Evolutionary conservation across 2,888 invertebrate species (phyloP).

Genomic region (Deilephila porcellus): DNA sequence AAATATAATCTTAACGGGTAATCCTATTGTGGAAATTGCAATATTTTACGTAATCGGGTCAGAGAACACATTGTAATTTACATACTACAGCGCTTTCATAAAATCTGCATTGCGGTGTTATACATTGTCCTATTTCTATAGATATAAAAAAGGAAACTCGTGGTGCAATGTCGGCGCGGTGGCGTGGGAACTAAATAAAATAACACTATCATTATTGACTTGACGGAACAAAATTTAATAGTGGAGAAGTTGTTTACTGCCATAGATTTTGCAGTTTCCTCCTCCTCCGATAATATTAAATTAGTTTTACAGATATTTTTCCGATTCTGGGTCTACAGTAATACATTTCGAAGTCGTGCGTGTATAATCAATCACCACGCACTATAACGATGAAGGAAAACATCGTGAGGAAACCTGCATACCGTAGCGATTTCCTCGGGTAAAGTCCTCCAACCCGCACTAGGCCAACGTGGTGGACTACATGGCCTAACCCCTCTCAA

Average conservation of each 20-base stretch:
- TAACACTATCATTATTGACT: neutral
- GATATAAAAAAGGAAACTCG: neutral
- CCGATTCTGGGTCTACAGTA: no score
- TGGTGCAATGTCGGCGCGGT: neutral
- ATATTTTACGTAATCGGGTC: slow-evolving; percentile 1
- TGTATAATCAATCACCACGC: no score
- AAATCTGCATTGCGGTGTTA: slow-evolving; percentile 14
- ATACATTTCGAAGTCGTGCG: no score
- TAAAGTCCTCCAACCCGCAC: no score
- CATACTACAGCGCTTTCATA: neutral
- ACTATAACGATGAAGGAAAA: no score
- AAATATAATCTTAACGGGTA: neutral
- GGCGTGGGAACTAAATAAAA: neutral
- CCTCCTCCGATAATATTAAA: no score
- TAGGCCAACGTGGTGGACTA: no score
- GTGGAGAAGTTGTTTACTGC: neutral
- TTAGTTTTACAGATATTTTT: no score
- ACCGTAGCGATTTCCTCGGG: no score
- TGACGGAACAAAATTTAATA: neutral
- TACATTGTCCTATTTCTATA: neutral
- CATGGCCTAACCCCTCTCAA: no score
- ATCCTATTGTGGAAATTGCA: neutral
- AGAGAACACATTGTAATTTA: neutral
- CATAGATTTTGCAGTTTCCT: no score
- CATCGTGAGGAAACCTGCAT: no score